Conservation (phyloP, 2,888 invertebrate species). For the Plemyria rubiginata region DNA sequence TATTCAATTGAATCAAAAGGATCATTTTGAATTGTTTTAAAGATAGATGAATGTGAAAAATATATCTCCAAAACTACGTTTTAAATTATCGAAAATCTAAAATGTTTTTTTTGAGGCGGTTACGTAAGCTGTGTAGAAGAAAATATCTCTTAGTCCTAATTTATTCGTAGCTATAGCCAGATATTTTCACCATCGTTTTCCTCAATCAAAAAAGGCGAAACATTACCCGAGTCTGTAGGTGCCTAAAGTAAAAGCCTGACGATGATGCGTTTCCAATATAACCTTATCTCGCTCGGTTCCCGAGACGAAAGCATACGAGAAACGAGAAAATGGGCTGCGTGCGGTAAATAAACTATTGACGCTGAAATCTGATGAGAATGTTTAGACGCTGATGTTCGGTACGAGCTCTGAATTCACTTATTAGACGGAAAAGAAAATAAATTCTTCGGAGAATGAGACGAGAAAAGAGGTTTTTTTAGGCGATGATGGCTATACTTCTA, state of each 20-base stretch:
- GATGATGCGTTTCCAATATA: constrained; percentile 46
- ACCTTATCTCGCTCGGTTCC: constrained; percentile 36
- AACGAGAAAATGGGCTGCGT: constrained; percentile 23
- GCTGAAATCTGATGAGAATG: constrained; percentile 18
- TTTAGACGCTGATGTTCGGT: constrained; percentile 13
- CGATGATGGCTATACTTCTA: no score
- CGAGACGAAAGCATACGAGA: constrained; percentile 16
- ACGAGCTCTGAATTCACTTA: constrained; percentile 41
- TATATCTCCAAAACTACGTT: no score
- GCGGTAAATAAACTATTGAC: constrained; percentile 28
- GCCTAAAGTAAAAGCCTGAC: constrained; percentile 21
- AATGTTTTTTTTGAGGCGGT: not conserved
- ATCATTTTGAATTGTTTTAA: no score
- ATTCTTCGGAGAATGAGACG: not conserved
- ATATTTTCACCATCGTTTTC: constrained; percentile 5
- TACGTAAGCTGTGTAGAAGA: not conserved
- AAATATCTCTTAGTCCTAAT: no score
- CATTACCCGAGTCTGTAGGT: constrained; percentile 2
- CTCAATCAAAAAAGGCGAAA: constrained; percentile 16
- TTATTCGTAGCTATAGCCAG: not conserved
- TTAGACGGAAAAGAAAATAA: not conserved
- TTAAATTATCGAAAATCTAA: not conserved
- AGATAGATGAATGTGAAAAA: no score
- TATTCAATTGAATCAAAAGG: no score
- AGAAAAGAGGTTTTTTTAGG: not conserved